phyloP scores from a whole-genome alignment of 2,113 vertebrate species.

The Platanista minor region DNA sequence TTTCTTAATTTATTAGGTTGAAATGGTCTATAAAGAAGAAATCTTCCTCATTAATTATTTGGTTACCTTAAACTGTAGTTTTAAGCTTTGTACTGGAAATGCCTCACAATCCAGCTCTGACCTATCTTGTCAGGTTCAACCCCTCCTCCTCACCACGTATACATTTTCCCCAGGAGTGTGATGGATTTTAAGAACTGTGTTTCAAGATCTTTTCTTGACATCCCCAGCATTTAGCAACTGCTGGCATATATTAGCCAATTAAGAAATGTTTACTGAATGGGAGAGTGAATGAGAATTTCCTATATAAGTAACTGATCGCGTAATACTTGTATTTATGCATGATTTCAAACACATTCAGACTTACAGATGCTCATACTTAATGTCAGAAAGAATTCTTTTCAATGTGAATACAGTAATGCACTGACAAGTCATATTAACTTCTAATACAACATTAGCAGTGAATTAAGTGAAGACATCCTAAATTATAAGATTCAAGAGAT shows the following conservation, averaged over 20 bases:
- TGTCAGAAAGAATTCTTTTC: constrained; percentile 51
- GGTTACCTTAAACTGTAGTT: not conserved
- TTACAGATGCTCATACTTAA: not conserved
- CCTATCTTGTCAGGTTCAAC: not conserved
- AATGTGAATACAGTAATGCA: not conserved
- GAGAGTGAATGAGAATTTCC: not conserved
- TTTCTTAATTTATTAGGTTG: not conserved
- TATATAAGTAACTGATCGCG: not conserved
- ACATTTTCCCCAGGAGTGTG: not conserved
- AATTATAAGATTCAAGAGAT: constrained; percentile 32
- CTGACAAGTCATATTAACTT: constrained; percentile 49
- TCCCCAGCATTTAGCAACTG: not conserved
- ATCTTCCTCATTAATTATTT: not conserved
- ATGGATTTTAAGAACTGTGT: not conserved
- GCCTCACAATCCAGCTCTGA: not conserved
- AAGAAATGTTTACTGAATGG: constrained; percentile 46
- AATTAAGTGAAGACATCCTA: constrained; percentile 50
- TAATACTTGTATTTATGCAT: constrained; percentile 24
- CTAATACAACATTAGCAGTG: constrained; percentile 18
- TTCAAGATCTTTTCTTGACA: not conserved
- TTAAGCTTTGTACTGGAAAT: not conserved
- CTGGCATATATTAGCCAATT: not conserved
- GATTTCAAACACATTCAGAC: not conserved
- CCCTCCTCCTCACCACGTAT: not conserved
- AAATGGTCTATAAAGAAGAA: not conserved